Evolutionary conservation across 1,140 invertebrate species (phyloP).

Genomic region (Drosophila sechellia): DNA sequence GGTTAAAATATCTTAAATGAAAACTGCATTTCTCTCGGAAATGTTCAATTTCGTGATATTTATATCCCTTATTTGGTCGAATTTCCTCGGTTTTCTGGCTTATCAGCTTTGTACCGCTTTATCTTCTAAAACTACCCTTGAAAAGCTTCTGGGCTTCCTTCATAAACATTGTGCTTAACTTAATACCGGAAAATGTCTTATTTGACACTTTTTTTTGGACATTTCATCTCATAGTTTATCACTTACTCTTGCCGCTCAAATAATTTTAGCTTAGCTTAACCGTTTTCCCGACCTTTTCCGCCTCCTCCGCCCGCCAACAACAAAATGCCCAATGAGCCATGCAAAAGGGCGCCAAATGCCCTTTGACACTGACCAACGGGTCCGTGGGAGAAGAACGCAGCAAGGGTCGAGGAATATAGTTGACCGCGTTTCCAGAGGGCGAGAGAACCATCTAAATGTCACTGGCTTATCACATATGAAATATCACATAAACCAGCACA

Average conservation of each 20-base stretch:
- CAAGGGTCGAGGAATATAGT: conserved; percentile 10
- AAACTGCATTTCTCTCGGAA: conserved; percentile 5
- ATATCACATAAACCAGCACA: conserved; percentile 81
- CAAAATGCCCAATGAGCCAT: conserved; percentile 42
- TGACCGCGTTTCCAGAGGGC: conserved; percentile 7
- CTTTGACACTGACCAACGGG: conserved; percentile 36
- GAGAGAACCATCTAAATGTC: conserved; percentile 50
- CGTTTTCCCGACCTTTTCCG: conserved; percentile 35
- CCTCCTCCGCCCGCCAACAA: not conserved
- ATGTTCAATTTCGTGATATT: conserved; percentile 1
- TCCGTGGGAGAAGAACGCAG: not conserved
- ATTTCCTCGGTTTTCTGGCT: conserved; percentile 5
- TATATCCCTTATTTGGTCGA: not conserved
- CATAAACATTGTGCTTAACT: conserved; percentile 46
- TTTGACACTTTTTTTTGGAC: conserved; percentile 46
- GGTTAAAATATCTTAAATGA: not conserved
- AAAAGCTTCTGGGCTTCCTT: conserved; percentile 4
- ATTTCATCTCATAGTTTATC: conserved; percentile 52
- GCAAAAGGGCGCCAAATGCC: conserved; percentile 29
- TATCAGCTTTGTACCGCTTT: conserved; percentile 18
- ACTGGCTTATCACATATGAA: conserved; percentile 76
- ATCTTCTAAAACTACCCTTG: conserved; percentile 2
- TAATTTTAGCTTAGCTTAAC: conserved; percentile 50
- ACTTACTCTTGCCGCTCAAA: conserved; percentile 44
- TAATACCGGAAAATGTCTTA: conserved; percentile 45